Evolutionary conservation across 2,888 invertebrate species (phyloP).

Genomic region (Cataglyphis rosenhaueri): DNA sequence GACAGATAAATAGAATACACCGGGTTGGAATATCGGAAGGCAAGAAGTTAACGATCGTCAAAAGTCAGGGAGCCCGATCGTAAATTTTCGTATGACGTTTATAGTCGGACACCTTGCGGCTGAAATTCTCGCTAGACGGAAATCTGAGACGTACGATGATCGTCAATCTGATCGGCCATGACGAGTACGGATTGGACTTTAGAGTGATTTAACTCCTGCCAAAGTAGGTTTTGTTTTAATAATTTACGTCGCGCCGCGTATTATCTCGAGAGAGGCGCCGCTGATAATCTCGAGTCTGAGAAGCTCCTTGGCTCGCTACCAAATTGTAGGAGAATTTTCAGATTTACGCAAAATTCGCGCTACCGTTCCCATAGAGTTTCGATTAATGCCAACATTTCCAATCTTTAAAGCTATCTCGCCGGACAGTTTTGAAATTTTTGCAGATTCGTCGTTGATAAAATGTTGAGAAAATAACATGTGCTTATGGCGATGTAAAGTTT

Average conservation of each 20-base stretch:
- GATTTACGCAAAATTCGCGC: conserved; percentile 8
- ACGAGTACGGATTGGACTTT: conserved; percentile 54
- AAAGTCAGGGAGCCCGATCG: conserved; percentile 83
- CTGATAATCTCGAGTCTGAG: conserved; percentile 3
- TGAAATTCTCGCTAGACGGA: conserved; percentile 77
- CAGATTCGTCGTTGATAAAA: neutral
- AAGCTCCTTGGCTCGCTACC: neutral
- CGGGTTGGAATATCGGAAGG: conserved; percentile 58
- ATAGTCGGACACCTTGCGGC: conserved; percentile 79
- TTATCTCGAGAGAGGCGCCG: neutral
- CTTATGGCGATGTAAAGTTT: neutral
- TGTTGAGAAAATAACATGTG: neutral
- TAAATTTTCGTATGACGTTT: conserved; percentile 84
- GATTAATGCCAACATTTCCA: conserved; percentile 12
- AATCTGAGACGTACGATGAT: conserved; percentile 74
- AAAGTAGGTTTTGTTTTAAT: conserved; percentile 51
- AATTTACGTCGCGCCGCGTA: conserved; percentile 34
- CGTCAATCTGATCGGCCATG: conserved; percentile 64
- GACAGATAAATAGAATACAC: conserved; percentile 70
- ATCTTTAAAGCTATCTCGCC: conserved; percentile 1
- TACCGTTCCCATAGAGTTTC: conserved; percentile 13
- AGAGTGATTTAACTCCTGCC: conserved; percentile 59
- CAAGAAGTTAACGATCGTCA: conserved; percentile 68
- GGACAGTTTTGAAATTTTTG: conserved; percentile 3
- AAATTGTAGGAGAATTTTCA: conserved; percentile 17